Evolutionary conservation across 35 echinoderm and acorn worm genomes (phyloP).

Genomic region (Ophiothrix spiculata): DNA sequence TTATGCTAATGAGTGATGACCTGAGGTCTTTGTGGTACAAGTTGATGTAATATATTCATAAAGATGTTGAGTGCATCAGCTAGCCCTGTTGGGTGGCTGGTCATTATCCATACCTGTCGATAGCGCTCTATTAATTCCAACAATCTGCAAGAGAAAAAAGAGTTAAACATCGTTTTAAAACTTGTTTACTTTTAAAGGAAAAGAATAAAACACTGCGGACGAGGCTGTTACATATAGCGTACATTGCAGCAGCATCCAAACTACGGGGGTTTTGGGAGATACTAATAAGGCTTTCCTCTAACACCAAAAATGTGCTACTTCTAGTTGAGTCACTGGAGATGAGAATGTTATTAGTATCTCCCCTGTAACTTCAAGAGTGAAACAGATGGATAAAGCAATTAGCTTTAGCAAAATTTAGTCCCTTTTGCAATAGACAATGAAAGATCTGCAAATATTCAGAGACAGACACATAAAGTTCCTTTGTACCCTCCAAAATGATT

Average conservation of each 20-base stretch:
- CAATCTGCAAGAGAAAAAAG: background rate
- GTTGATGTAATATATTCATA: slow-evolving; percentile 3
- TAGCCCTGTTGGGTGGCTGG: slow-evolving; percentile 20
- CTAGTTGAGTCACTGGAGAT: background rate
- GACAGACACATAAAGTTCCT: too few relatives aligned
- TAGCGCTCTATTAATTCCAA: slow-evolving; percentile 18
- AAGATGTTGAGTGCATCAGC: slow-evolving; percentile 1
- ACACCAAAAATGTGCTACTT: background rate
- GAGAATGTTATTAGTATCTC: background rate
- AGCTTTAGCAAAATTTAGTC: too few relatives aligned
- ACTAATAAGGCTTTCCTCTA: background rate
- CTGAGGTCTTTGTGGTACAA: background rate
- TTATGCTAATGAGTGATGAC: too few relatives aligned
- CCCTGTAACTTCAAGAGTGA: too few relatives aligned
- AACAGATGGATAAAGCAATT: too few relatives aligned
- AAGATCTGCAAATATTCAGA: too few relatives aligned
- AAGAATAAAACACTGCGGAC: too few relatives aligned
- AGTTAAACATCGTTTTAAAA: background rate
- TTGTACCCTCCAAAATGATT: too few relatives aligned
- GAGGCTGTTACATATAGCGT: background rate
- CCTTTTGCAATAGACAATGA: too few relatives aligned
- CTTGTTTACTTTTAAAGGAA: background rate
- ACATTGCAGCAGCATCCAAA: background rate
- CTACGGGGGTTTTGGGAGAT: background rate
- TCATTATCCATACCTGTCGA: slow-evolving; percentile 18